Evolutionary conservation across 37 sponge, comb jelly and placozoan species (phyloP).

Genomic region (Hormiphora californensis): DNA sequence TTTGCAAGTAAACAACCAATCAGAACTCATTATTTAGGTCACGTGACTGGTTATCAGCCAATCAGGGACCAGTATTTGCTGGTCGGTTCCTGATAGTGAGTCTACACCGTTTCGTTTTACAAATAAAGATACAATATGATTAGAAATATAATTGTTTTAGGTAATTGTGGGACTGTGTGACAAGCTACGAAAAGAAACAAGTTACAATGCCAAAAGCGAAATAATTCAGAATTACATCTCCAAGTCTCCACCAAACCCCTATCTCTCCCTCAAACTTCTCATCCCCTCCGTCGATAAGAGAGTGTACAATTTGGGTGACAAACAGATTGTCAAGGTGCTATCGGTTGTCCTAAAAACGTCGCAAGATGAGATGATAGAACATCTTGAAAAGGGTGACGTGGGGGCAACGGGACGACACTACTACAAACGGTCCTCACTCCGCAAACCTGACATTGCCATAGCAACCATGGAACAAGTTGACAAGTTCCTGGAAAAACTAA

Average conservation of each 20-base stretch:
- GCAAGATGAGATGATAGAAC: not conserved
- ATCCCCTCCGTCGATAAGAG: constrained; percentile 80
- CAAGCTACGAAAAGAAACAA: constrained; percentile 67
- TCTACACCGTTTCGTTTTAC: too few relatives aligned
- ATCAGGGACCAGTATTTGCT: too few relatives aligned
- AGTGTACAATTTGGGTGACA: constrained; percentile 90
- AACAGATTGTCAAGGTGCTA: constrained; percentile 62
- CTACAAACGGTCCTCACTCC: constrained; percentile 61
- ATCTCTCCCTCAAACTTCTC: constrained; percentile 74
- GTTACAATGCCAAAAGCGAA: constrained; percentile 79
- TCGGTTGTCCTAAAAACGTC: not conserved
- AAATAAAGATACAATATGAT: too few relatives aligned
- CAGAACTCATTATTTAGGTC: too few relatives aligned
- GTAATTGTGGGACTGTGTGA: constrained; percentile 67
- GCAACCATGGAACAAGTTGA: constrained; percentile 78
- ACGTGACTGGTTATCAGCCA: too few relatives aligned
- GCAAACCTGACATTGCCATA: constrained; percentile 60
- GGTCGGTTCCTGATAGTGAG: too few relatives aligned
- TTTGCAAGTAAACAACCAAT: too few relatives aligned
- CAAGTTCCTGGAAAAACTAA: constrained; percentile 70
- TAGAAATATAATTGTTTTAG: constrained; percentile 62
- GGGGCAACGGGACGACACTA: constrained; percentile 77
- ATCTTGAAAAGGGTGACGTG: constrained; percentile 71
- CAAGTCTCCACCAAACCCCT: constrained; percentile 61
- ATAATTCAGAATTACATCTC: constrained; percentile 66